Conservation (phyloP, 2,113 vertebrate genomes). For the Sorex fumeus region DNA sequence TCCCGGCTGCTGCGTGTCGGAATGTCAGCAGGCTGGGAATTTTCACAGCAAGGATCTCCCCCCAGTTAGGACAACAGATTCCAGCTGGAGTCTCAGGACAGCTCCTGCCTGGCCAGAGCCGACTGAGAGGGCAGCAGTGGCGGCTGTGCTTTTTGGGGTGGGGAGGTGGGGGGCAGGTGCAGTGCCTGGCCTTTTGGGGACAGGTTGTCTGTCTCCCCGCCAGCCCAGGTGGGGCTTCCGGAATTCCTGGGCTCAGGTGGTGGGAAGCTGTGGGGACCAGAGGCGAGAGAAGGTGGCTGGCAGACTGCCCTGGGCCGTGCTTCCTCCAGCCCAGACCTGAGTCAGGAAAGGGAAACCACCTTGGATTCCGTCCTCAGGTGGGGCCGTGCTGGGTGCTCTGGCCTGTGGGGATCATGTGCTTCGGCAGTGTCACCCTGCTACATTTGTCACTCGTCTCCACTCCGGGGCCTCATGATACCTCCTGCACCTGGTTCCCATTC, state of each 20-base stretch:
- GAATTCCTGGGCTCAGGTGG: background rate
- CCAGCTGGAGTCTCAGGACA: conserved; percentile 78
- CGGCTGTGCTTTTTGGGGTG: background rate
- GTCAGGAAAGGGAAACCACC: conserved; percentile 61
- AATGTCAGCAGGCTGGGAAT: conserved; percentile 79
- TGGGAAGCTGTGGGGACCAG: conserved; percentile 6
- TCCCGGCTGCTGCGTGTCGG: conserved; percentile 61
- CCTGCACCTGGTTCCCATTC: conserved; percentile 12
- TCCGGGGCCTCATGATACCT: background rate
- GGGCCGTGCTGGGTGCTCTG: conserved; percentile 55
- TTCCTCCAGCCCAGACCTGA: background rate
- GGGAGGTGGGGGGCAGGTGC: background rate
- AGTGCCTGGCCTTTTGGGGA: background rate
- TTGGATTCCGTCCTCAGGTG: conserved; percentile 77
- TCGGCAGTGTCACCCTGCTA: background rate
- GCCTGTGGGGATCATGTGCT: background rate
- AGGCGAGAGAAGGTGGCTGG: background rate
- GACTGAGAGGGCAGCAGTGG: background rate
- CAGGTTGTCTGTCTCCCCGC: background rate
- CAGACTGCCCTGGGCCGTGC: conserved; percentile 37
- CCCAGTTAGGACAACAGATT: conserved; percentile 74
- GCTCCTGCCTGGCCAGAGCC: conserved; percentile 57
- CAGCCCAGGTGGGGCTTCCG: background rate
- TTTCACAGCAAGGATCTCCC: conserved; percentile 67
- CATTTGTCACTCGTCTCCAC: background rate